Percentiles rank a stretch among this genome's conserved stretches.
These are phyloP conservation scores for Anhinga anhinga DNA, from an alignment of 2,113 vertebrate species.

Conservation along the genomic window DNA sequence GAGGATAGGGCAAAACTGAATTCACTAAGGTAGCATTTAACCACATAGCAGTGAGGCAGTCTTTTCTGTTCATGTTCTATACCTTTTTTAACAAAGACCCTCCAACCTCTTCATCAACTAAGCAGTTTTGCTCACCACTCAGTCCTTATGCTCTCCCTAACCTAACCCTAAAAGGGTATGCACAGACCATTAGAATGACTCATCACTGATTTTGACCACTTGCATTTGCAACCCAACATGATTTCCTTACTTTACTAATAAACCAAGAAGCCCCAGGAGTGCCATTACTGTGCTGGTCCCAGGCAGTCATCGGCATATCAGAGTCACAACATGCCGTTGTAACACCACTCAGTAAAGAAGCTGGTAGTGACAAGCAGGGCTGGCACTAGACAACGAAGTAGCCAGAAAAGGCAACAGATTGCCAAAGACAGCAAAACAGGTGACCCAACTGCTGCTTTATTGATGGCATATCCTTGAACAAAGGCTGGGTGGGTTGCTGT, in stretches of 20 bases:
- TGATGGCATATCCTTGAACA: background rate
- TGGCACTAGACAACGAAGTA: background rate
- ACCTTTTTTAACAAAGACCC: background rate
- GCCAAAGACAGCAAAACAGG: background rate
- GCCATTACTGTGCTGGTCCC: background rate
- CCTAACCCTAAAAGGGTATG: background rate
- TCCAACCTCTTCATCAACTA: background rate
- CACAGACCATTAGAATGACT: background rate
- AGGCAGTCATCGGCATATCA: background rate
- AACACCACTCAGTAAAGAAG: background rate
- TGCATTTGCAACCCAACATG: background rate
- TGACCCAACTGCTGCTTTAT: background rate
- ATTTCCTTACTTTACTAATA: background rate
- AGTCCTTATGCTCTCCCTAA: background rate
- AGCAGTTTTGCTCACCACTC: background rate
- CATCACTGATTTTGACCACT: background rate
- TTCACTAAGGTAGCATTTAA: background rate
- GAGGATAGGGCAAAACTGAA: background rate
- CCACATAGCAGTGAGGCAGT: background rate
- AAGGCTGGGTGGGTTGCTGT: background rate
- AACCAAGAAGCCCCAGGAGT: background rate
- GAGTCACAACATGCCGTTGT: background rate
- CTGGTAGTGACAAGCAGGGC: background rate
- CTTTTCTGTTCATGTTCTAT: background rate
- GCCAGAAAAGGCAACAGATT: background rate